These are phyloP conservation scores for Drosophila multiciliata DNA, from an alignment of 2,888 invertebrate species.

Conservation along the genomic window DNA sequence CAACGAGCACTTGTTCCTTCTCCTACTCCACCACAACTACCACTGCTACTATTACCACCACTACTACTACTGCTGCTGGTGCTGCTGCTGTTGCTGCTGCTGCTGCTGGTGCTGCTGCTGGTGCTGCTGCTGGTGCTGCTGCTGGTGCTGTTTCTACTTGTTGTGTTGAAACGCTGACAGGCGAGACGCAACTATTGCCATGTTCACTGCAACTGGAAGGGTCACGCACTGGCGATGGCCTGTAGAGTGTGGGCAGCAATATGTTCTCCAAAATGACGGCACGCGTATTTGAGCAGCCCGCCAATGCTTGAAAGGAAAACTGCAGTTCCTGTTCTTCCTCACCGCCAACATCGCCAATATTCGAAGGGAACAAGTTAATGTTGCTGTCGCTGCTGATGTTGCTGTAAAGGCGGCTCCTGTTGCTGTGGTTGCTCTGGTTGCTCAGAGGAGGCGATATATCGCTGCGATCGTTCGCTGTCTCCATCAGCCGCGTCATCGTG, in stretches of 20 bases:
- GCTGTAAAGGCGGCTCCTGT: no score
- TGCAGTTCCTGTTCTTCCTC: constrained; percentile 55
- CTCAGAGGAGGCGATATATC: not conserved
- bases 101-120: no score
- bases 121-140: not conserved
- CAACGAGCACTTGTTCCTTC: not conserved
- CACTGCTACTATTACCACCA: not conserved
- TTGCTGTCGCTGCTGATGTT: constrained; percentile 13
- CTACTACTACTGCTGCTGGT: no score
- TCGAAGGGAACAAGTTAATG: constrained; percentile 35
- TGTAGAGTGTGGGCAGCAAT: constrained; percentile 55
- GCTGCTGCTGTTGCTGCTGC: no score
- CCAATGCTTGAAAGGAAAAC: no score
- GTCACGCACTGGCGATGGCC: constrained; percentile 9
- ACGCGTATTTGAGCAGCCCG: constrained; percentile 24
- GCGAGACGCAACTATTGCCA: not conserved
- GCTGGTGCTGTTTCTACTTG: not conserved
- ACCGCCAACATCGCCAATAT: constrained; percentile 40
- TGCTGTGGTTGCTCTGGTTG: not conserved
- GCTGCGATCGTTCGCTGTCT: not conserved
- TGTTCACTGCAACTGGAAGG: constrained; percentile 5
- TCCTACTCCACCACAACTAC: not conserved
- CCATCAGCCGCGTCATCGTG: not conserved
- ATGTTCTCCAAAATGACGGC: constrained; percentile 64
- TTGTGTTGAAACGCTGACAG: not conserved